Evolutionary conservation across 2,888 invertebrate genomes (phyloP).

Genomic region (Pimpla rufipes): DNA sequence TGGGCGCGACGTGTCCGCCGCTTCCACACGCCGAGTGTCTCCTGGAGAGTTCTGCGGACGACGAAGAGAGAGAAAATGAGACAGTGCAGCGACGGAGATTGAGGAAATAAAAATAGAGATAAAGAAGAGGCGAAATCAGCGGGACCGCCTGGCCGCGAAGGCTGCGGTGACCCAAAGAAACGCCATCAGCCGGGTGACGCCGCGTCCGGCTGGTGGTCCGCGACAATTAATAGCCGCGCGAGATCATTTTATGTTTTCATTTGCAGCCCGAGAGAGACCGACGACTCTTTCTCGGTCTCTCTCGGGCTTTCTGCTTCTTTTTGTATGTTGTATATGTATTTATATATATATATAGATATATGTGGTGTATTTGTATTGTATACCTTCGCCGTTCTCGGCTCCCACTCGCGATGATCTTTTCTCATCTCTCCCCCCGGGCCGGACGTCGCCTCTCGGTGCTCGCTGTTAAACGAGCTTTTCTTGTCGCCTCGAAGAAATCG

Average conservation of each 20-base stretch:
- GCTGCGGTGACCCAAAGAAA: slow-evolving; percentile 43
- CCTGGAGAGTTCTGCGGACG: slow-evolving; percentile 64
- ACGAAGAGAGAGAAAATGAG: slow-evolving; percentile 68
- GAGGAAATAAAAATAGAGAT: slow-evolving; percentile 25
- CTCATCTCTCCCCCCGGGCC: background rate
- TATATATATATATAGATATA: background rate
- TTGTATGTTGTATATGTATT: background rate
- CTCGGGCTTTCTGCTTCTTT: background rate
- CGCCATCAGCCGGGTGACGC: slow-evolving; percentile 57
- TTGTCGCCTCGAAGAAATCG: slow-evolving; percentile 60
- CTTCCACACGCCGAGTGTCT: slow-evolving; percentile 46
- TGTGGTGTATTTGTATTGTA: background rate
- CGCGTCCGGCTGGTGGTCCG: slow-evolving; percentile 68
- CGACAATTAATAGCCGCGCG: slow-evolving; percentile 80
- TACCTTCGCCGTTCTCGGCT: background rate
- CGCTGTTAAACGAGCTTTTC: slow-evolving; percentile 53
- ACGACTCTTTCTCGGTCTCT: slow-evolving; percentile 16
- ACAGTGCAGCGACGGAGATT: no score
- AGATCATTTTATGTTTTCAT: slow-evolving; percentile 82
- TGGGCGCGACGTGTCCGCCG: slow-evolving; percentile 49
- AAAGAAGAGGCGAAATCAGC: slow-evolving; percentile 66
- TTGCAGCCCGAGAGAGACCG: slow-evolving; percentile 53
- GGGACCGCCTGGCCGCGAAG: slow-evolving; percentile 16
- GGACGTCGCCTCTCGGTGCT: slow-evolving; percentile 1
- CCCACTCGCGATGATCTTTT: background rate